A percentile compares a stretch with the other conserved stretches of the same genome.
Evolutionary conservation across 2,113 vertebrate genomes (phyloP).

Genomic region (Vulpes lagopus): DNA sequence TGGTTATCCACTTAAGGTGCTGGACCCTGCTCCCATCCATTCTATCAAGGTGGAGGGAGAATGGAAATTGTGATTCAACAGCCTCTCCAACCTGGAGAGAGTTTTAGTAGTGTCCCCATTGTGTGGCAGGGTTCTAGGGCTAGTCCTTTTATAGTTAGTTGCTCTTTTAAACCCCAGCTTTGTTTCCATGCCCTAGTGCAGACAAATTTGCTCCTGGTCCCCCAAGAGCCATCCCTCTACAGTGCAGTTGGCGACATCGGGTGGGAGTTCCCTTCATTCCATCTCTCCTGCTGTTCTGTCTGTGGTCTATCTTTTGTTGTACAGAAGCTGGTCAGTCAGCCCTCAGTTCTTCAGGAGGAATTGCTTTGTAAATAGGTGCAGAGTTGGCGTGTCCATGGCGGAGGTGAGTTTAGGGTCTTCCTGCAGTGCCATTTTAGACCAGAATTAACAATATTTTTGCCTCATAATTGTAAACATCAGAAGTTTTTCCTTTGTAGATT

Average conservation of each 20-base stretch:
- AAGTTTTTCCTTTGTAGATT: background rate
- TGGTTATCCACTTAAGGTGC: background rate
- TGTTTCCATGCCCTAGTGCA: background rate
- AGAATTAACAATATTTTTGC: background rate
- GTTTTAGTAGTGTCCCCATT: background rate
- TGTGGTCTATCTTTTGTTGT: background rate
- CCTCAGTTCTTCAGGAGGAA: background rate
- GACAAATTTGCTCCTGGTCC: background rate
- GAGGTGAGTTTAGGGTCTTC: background rate
- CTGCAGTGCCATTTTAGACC: background rate
- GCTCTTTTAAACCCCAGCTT: background rate
- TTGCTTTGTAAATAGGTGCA: background rate
- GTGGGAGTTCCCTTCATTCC: background rate
- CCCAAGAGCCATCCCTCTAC: background rate
- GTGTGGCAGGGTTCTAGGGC: background rate
- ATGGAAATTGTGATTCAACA: background rate
- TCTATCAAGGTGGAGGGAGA: background rate
- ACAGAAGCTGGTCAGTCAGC: background rate
- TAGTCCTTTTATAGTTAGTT: background rate
- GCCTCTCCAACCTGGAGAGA: background rate
- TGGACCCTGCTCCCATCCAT: background rate
- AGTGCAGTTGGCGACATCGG: background rate
- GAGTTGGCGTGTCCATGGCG: background rate
- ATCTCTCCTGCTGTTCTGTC: background rate
- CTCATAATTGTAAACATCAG: background rate